Evolutionary conservation across 2,797 vertebrate genomes (phyloP), one percentile per base, ranked within the genome.

Genomic region (Arrhamphus sclerolepis): DNA sequence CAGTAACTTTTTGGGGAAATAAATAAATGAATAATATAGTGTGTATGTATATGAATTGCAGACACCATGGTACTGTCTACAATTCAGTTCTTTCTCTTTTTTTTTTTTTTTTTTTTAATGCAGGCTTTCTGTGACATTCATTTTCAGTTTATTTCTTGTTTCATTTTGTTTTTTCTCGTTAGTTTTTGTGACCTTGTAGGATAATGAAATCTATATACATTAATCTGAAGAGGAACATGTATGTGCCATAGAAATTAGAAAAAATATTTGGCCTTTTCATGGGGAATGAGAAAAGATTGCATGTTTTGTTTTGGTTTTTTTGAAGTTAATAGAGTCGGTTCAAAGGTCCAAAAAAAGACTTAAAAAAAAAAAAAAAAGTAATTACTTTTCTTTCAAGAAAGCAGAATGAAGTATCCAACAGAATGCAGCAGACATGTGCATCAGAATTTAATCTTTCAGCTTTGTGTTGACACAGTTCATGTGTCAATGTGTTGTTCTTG

Each of bases 171-270:
- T 47, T 49, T 44, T 42, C 9, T 7, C 19, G 4, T 31, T 34
- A 28, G 9, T 29, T 58, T 53, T 62, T 46, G 20, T 9, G 47
- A 67, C 71, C 78, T 86, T 82, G 72, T 40, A 11, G 40, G 2
- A 1, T 9, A 31, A 50, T 76, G 28, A 82, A 82, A 81, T 62
- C 14, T 10, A 14, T 17, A 1, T 19, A 44, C 19, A 22, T 49
- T 22, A 16, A 26, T 18, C 54, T 52, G 47, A 34, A 49, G 20
- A 62, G 34, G 40, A 56, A 62, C 51, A 34, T 46, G 43, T 16
- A 18, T 50, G 2, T 6, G 20, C n/a, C 43, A 34, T 29, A 64
- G 57, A 79, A 62, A 47, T 6, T 20, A 0, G n/a, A n/a, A 62
- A 22, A 51, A 13, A 19, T 21, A 65, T 46, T 69, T 43, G 34